A percentile compares a stretch with the other conserved stretches of the same genome.
Evolutionary conservation across 2,888 invertebrate genomes (phyloP).

Genomic region (Ophion slaviceki): DNA sequence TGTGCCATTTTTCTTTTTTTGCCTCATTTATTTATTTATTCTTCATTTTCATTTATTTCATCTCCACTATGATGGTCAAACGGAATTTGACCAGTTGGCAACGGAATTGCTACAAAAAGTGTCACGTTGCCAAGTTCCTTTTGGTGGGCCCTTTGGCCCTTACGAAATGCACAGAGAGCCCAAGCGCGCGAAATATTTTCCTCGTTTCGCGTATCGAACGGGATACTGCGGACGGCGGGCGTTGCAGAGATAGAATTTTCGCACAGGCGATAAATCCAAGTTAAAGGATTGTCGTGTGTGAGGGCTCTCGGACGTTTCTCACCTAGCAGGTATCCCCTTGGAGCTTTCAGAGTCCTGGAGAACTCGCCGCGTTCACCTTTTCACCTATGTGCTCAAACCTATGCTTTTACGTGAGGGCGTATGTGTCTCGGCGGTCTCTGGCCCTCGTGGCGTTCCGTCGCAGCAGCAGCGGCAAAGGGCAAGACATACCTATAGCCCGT

Average conservation of each 20-base stretch:
- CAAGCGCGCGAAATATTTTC: conserved; percentile 6
- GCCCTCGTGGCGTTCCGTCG: conserved; percentile 26
- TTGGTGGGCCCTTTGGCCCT: neutral
- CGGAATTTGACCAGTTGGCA: too few relatives aligned
- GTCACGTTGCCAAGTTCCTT: neutral
- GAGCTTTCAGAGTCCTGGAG: conserved; percentile 36
- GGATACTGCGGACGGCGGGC: conserved; percentile 44
- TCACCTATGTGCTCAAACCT: neutral
- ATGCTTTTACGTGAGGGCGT: neutral
- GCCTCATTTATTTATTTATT: too few relatives aligned
- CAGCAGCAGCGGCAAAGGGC: conserved; percentile 29
- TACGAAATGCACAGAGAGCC: neutral
- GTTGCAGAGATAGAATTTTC: conserved; percentile 45
- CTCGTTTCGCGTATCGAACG: conserved; percentile 39
- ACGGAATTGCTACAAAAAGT: neutral
- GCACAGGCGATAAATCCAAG: conserved; percentile 58
- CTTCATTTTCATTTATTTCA: too few relatives aligned
- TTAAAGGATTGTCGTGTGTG: conserved; percentile 57
- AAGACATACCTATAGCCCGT: conserved; percentile 52
- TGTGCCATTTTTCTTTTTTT: too few relatives aligned
- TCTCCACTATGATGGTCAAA: too few relatives aligned
- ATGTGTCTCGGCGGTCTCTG: conserved; percentile 23
- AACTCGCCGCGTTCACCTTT: conserved; percentile 29
- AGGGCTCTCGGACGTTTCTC: conserved; percentile 59
- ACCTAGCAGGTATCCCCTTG: conserved; percentile 59